These are phyloP conservation scores for Gila orcuttii DNA, from an alignment of 2,113 vertebrate genomes.

Conservation along the genomic window DNA sequence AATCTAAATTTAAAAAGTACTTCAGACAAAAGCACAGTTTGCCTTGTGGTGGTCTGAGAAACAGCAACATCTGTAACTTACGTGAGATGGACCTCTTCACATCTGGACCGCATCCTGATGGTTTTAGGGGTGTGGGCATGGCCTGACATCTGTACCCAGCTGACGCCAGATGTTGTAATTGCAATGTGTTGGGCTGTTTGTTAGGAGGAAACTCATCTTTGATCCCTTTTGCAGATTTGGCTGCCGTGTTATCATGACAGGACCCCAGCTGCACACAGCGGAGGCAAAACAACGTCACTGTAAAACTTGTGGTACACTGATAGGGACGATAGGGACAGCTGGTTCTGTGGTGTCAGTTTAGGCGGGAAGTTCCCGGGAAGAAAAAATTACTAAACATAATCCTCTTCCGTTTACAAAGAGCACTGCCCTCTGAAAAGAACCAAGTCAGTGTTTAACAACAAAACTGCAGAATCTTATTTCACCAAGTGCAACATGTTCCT, in stretches of 20 bases:
- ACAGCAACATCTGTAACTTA: constrained; percentile 74
- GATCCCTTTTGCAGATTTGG: constrained; percentile 65
- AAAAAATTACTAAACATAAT: not conserved
- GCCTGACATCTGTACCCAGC: constrained; percentile 70
- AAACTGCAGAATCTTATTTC: not conserved
- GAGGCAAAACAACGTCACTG: constrained; percentile 68
- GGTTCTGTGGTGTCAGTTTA: constrained; percentile 62
- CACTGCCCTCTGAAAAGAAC: constrained; percentile 12
- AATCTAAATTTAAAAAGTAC: constrained; percentile 69
- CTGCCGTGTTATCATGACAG: constrained; percentile 67
- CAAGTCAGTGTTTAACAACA: constrained; percentile 27
- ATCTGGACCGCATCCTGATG: constrained; percentile 71
- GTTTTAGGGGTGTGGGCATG: constrained; percentile 69
- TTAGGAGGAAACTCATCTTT: constrained; percentile 71
- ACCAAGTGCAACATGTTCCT: too few relatives aligned
- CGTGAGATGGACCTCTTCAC: constrained; percentile 70
- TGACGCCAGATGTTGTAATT: constrained; percentile 75
- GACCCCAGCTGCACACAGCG: constrained; percentile 54
- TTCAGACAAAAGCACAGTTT: constrained; percentile 62
- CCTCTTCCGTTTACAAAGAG: not conserved
- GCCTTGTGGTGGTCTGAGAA: constrained; percentile 61
- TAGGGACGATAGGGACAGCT: not conserved
- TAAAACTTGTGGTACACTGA: constrained; percentile 60
- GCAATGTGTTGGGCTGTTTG: constrained; percentile 72
- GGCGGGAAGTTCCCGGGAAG: constrained; percentile 49